These are phyloP conservation scores for Helogale parvula DNA, from an alignment of 2,113 vertebrate genomes.

Conservation along the genomic window DNA sequence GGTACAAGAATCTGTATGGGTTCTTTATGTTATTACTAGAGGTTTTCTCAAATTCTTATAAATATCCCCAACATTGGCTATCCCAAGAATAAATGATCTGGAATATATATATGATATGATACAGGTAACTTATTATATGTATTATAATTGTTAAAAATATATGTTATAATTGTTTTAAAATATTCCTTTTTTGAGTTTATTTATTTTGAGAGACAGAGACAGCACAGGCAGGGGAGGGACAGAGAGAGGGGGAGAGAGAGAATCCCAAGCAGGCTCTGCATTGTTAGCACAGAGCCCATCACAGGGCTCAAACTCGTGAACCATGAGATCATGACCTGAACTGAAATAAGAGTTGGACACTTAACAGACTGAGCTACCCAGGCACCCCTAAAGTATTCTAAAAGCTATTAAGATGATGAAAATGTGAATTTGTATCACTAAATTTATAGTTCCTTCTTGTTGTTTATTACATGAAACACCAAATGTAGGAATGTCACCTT, in stretches of 20 bases:
- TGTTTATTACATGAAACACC: not conserved
- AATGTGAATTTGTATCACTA: not conserved
- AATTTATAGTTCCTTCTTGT: not conserved
- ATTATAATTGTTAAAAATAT: not conserved
- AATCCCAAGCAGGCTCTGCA: too few relatives aligned
- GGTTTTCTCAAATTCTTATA: not conserved
- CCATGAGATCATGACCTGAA: too few relatives aligned
- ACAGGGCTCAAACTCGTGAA: too few relatives aligned
- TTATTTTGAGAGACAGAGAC: too few relatives aligned
- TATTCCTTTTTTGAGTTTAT: not conserved
- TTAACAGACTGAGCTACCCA: too few relatives aligned
- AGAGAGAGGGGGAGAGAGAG: too few relatives aligned
- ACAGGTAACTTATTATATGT: not conserved
- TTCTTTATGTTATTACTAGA: not conserved
- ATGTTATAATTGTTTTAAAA: not conserved
- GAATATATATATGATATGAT: not conserved
- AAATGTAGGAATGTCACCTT: not conserved
- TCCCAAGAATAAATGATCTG: not conserved
- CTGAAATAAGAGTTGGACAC: too few relatives aligned
- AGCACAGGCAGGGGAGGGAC: too few relatives aligned
- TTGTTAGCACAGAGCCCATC: too few relatives aligned
- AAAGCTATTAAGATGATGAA: not conserved
- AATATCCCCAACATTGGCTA: not conserved
- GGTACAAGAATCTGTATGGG: not conserved
- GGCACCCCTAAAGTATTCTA: not conserved